A percentile compares a stretch with the other conserved stretches of the same genome.
phyloP scores from a whole-genome alignment of 2,797 vertebrate genomes.

The Taenioides sp. region DNA sequence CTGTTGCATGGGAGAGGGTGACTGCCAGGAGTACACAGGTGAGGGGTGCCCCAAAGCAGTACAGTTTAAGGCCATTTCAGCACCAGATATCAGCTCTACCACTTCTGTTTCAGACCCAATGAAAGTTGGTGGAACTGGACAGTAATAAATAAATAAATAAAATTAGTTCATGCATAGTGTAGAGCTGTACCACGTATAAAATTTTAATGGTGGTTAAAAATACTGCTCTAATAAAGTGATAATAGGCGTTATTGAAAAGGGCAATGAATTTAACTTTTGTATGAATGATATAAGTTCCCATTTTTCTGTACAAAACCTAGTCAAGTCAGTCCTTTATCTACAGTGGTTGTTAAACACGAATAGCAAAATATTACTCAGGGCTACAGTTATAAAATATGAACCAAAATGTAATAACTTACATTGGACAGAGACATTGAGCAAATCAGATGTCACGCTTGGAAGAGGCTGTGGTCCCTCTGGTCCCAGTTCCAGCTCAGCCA shows the following conservation, averaged over 20 bases:
- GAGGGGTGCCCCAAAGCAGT: constrained; percentile 69
- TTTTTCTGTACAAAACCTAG: not conserved
- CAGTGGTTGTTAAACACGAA: not conserved
- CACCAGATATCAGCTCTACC: constrained; percentile 52
- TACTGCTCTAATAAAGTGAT: not conserved
- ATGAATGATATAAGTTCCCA: not conserved
- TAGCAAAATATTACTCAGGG: not conserved
- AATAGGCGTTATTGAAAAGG: not conserved
- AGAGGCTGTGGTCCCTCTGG: constrained; percentile 70
- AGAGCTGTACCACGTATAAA: not conserved
- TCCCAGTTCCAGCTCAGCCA: constrained; percentile 74
- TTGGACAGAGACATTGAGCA: constrained; percentile 62
- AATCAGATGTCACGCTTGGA: constrained; percentile 62
- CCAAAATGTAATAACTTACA: constrained; percentile 56
- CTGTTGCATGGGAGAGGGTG: constrained; percentile 47
- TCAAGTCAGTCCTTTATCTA: not conserved
- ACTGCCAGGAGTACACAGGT: constrained; percentile 74
- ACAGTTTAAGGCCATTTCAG: constrained; percentile 70
- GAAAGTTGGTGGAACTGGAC: constrained; percentile 68
- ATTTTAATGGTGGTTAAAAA: not conserved
- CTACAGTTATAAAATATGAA: not conserved
- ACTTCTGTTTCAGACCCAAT: constrained; percentile 62
- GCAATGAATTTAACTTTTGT: not conserved
- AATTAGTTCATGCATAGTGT: not conserved
- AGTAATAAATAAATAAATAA: constrained; percentile 16